Evolutionary conservation across 2,797 vertebrate species (phyloP), one percentile per base, ranked within the genome.

Genomic region (Urosaurus nigricauda): DNA sequence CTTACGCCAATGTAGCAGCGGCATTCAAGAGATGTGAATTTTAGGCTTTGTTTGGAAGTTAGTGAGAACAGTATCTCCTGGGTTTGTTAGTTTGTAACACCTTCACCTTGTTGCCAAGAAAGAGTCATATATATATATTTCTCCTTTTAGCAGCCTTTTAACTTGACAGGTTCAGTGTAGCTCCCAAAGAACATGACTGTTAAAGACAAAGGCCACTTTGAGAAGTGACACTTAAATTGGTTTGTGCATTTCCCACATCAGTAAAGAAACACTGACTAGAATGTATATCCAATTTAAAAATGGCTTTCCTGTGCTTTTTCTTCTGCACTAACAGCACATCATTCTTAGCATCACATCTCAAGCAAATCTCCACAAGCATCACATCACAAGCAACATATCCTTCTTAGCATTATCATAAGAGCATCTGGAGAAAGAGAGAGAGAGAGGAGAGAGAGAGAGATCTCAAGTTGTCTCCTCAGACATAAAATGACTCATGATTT

Each of bases 41-140:
- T 6, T 85, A 88, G 24, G 84, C 56, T 84, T 80, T 85, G 13
- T 79, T 87, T 43, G 80, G 60, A 90, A 85, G 43, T 51, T 73
- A 91, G 65, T 14, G 78, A 92, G 80, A 87, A 87, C 91, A 89
- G 43, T 85, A 92, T 90, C 90, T 93, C 70, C 51, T 89, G 21
- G 0, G 0, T 85, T 90, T 93, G 92, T 73, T 56, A 90, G 77
- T 89, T 51, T 84, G n/a, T 81, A 95, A 92, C 92, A 24, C 0
- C 0, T 80, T 85, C 90, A 75, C 43, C 51, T 74, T 89, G 13
- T 7, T 89, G 86, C 81, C 90, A 90, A 88, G 83, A 58, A 91
- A 90, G 43, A 6, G 58, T 60, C 68, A 1, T 73, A 68, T 92
- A 75, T 43, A 68, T 43, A 89, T 6, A 12, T 93, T 6, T 9